A percentile compares a stretch with the other conserved stretches of the same genome.
These are phyloP conservation scores for Oreonectes daqikongensis DNA, from an alignment of 2,797 vertebrate genomes.

Conservation along the genomic window DNA sequence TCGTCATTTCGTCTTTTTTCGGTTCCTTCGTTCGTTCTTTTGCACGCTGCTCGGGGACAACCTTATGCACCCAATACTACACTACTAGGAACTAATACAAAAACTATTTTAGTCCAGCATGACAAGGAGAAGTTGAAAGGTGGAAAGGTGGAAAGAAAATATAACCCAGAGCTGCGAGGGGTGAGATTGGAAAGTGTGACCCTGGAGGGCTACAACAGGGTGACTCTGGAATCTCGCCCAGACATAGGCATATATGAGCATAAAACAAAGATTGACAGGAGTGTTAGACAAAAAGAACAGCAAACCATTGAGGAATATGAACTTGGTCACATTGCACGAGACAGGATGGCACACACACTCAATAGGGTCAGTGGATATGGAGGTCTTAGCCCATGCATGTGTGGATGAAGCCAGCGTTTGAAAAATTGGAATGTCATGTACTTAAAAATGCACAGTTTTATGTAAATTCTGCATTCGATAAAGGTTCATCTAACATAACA, in stretches of 20 bases:
- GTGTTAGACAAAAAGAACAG: conserved; percentile 25
- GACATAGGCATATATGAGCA: conserved; percentile 21
- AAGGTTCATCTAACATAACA: background rate
- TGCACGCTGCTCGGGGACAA: conserved; percentile 53
- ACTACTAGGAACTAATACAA: conserved; percentile 62
- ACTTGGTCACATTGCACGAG: conserved; percentile 3
- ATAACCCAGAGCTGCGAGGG: conserved; percentile 61
- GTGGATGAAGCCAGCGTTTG: background rate
- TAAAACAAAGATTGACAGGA: conserved; percentile 3
- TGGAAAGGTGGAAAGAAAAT: conserved; percentile 61
- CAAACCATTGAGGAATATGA: conserved; percentile 25
- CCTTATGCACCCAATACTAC: conserved; percentile 59
- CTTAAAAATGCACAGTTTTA: too few relatives aligned
- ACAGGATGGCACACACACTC: background rate
- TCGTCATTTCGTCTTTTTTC: conserved; percentile 29
- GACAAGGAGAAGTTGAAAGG: conserved; percentile 46
- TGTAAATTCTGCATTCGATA: background rate
- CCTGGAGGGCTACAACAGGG: conserved; percentile 18
- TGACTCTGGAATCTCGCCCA: background rate
- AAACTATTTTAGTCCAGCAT: conserved; percentile 62
- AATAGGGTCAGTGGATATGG: background rate
- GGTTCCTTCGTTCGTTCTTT: conserved; percentile 40
- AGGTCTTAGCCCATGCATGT: background rate
- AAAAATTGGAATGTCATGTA: too few relatives aligned
- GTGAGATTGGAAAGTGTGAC: conserved; percentile 67